These are phyloP conservation scores for Threskiornis aethiopicus DNA, from an alignment of 2,797 vertebrate genomes.

Conservation along the genomic window DNA sequence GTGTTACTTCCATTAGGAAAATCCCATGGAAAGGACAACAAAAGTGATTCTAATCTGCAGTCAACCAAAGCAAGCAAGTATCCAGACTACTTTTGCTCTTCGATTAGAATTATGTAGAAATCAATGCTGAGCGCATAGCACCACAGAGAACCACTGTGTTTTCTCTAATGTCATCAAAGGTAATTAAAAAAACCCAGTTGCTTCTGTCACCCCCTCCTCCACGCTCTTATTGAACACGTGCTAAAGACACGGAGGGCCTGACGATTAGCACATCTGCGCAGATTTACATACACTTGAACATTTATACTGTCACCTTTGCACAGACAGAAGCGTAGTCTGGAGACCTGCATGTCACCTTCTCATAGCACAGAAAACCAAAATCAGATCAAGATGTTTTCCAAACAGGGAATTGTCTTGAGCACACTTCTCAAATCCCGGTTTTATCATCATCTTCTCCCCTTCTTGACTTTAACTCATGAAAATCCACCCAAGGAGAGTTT, in stretches of 20 bases:
- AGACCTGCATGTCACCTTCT: background rate
- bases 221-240: background rate
- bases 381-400: background rate
- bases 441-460: background rate
- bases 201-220: background rate
- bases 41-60: background rate
- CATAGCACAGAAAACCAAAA: background rate
- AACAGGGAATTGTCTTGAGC: background rate
- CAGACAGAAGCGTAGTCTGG: background rate
- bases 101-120: background rate
- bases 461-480: background rate
- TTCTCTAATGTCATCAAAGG: background rate
- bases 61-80: background rate
- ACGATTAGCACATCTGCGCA: background rate
- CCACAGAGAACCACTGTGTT: background rate
- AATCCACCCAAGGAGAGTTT: background rate
- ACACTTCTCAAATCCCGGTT: background rate
- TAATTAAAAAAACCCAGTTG: rapidly evolving
- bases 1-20: constrained; percentile 28
- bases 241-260: background rate
- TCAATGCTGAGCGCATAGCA: background rate
- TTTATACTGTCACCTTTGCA: background rate
- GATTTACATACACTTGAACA: background rate
- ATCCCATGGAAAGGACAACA: background rate
- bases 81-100: background rate